Evolutionary conservation across 2,113 vertebrate species (phyloP).

Genomic region (Pungitius pungitius): DNA sequence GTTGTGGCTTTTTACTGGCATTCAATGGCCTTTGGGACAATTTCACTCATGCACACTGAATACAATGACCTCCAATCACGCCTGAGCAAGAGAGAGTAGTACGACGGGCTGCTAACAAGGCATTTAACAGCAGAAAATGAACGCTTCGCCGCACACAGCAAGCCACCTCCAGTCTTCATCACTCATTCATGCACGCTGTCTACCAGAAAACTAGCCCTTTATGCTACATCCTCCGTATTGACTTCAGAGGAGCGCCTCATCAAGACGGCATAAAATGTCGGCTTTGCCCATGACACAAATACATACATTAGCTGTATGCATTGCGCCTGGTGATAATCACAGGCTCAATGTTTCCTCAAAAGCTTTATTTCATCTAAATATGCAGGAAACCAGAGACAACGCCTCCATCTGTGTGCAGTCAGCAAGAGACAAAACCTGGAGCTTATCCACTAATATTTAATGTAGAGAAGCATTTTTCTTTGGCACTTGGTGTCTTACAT

Average conservation of each 20-base stretch:
- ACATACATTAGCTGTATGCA: conserved; percentile 7
- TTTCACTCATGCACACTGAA: conserved; percentile 49
- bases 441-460: conserved; percentile 57
- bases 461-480: conserved; percentile 32
- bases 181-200: conserved; percentile 35
- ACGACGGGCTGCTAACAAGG: conserved; percentile 67
- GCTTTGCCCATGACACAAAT: neutral
- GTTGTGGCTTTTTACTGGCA: conserved; percentile 21
- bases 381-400: conserved; percentile 13
- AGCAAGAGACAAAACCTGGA: conserved; percentile 44
- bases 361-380: conserved; percentile 22
- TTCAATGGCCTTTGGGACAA: conserved; percentile 38
- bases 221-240: neutral
- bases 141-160: conserved; percentile 34
- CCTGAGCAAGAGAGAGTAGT: conserved; percentile 17
- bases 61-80: conserved; percentile 58
- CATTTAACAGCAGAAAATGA: conserved; percentile 54
- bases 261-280: neutral
- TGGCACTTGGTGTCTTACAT: conserved; percentile 31
- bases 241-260: conserved; percentile 5
- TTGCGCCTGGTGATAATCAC: neutral
- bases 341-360: conserved; percentile 11
- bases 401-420: conserved; percentile 42
- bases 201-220: conserved; percentile 8
- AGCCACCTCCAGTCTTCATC: conserved; percentile 61